Conservation (phyloP, 2,888 invertebrate species). For the Apoda limacodes region DNA sequence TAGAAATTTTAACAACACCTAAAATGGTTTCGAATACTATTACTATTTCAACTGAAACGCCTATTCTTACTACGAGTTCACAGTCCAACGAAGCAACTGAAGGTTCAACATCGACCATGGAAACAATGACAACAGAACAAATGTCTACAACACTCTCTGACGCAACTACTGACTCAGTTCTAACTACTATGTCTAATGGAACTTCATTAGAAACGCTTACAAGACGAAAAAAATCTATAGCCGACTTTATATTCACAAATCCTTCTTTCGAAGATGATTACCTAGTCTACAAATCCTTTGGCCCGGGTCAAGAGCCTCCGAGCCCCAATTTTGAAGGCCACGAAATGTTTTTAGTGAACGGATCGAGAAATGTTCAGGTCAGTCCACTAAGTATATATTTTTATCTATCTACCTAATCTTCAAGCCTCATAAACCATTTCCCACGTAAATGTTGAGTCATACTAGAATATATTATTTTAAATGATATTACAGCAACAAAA, state of each 20-base stretch:
- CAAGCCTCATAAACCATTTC: too few species aligned
- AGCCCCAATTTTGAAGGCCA: constrained; percentile 30
- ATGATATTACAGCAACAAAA: too few species aligned
- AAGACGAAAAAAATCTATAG: constrained; percentile 50
- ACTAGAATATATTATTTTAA: too few species aligned
- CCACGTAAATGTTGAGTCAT: too few species aligned
- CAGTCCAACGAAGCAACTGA: constrained; percentile 9
- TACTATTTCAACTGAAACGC: constrained; percentile 9
- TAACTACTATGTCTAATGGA: constrained; percentile 23
- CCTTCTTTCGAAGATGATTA: constrained; percentile 50
- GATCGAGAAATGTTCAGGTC: constrained; percentile 53
- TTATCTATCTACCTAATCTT: too few species aligned
- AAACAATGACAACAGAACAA: constrained; percentile 6
- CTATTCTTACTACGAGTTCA: constrained; percentile 18
- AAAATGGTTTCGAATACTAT: constrained; percentile 10
- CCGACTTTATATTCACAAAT: constrained; percentile 51
- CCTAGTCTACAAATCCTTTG: constrained; percentile 45
- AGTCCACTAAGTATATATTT: too few species aligned
- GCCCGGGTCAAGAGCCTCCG: constrained; percentile 35
- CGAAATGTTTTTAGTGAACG: constrained; percentile 53
- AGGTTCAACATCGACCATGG: too few species aligned
- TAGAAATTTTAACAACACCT: constrained; percentile 20
- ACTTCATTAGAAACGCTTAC: constrained; percentile 42
- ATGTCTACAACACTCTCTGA: constrained; percentile 11
- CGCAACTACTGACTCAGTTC: constrained; percentile 21